Evolutionary conservation across 1,140 invertebrate genomes (phyloP), one percentile per base, ranked within the genome.

Genomic region (Asobara japonica): DNA sequence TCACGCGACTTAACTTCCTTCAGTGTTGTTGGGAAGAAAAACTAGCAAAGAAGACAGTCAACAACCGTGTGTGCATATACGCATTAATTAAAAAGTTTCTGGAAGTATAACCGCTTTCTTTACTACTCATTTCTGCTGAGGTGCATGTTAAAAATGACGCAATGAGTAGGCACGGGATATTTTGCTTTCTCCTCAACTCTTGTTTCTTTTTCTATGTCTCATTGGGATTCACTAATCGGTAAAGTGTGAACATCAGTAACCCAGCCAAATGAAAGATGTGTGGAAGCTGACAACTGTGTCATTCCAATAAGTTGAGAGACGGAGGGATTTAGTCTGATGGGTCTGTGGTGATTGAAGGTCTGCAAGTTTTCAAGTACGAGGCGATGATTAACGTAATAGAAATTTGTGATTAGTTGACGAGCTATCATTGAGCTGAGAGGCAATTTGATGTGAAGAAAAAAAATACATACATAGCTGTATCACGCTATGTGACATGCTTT

Each of bases 61-160:
- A 45, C 41, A 45, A 3, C 7, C 41, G 51, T 27, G 22, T 10
- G 22, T 27, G 18, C 4, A 51, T 51, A 22, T 25, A 56, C 51
- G 20, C 51, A 22, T 56, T 56, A 56, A 56, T 56, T 56, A 22
- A 56, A 56, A 27, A 56, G 51, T 56, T 5, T 56, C 51, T 27
- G 45, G n/a, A 11, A 56, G 22, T 56, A 22, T 56, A 56, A 56
- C 20, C 51, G 25, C 11, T 56, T 8, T 56, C 51, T 56, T 27
- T 51, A 16, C 18, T 51, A 51, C 18, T 25, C 18, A 25, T 25
- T 13, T 22, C 7, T 13, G 18, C 51, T 22, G 2, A 25, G 18
- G 51, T 56, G 51, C 51, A 56, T 56, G 51, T 22, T 56, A 56
- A 25, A 56, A 56, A 56, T 56, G 5, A 56, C 51, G 51, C 51